Evolutionary conservation across 2,888 invertebrate genomes (phyloP), one percentile per base, ranked within the genome.

Genomic region (Holacanthella duospinosa): DNA sequence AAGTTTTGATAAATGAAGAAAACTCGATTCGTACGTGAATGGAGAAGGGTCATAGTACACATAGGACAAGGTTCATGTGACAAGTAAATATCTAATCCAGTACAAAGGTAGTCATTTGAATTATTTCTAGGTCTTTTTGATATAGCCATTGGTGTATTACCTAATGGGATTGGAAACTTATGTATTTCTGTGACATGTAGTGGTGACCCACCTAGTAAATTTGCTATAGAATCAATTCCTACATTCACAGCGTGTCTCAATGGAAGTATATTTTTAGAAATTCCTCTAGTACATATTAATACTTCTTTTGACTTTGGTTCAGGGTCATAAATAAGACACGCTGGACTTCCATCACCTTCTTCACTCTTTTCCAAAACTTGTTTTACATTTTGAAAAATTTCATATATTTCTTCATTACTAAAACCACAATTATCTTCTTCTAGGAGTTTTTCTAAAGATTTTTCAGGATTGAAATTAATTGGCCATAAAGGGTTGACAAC

Each of bases 11-110:
- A 75, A 3, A 84, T 81, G 75, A 86, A 95, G 77, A 94, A 95
- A 1, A 95, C 85, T 64, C 89, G 81, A 60, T 84, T 84, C 0
- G 84, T 85, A 66, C 96, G 80, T n/a, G 93, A 90, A 77, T 97
- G 96, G 0, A 94, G 82, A 61, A 97, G 79, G 0, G 89, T 95
- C 96, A 97, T 97, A 0, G 92, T 82, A 78, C 97, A 97, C 87
- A 96, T 91, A 1, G 89, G 76, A 78, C 97, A 97, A 0, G 96
- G 95, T 76, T 97, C 96, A 65, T 82, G 82, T 0, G 87, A 82
- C 53, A 89, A 76, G 75, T 91, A 95, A 1, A 89, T 78, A 78
- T 90, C 86, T 77, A 89, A 93, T 1, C 89, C 89, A 0, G 95
- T 93, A 78, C 92, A 92, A 57, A 93, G 78, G 76, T 93, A 93